Evolutionary conservation across 2,113 vertebrate species (phyloP).

Genomic region (Poeciliopsis occidentalis): DNA sequence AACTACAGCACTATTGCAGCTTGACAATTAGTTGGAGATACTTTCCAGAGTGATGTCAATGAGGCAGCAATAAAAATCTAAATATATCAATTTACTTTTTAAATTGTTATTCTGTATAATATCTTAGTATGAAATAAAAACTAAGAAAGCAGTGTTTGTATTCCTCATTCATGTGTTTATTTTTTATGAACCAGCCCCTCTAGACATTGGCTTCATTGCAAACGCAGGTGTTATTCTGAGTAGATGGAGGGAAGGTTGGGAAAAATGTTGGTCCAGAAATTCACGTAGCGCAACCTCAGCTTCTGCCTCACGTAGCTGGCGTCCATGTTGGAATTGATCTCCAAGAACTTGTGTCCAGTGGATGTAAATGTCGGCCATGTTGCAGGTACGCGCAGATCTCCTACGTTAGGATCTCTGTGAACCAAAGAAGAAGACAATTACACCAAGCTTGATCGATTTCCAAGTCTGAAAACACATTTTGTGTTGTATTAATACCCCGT

Average conservation of each 20-base stretch:
- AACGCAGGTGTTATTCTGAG: constrained; percentile 25
- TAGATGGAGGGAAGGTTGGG: constrained; percentile 36
- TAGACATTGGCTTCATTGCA: not conserved
- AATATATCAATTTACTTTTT: too few species aligned
- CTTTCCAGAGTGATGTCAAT: too few species aligned
- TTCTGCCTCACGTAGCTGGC: constrained; percentile 72
- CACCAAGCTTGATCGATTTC: not conserved
- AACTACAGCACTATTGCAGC: too few species aligned
- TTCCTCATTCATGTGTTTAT: not conserved
- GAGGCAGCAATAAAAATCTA: too few species aligned
- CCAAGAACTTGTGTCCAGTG: constrained; percentile 73
- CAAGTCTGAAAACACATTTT: not conserved
- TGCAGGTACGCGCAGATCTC: constrained; percentile 76
- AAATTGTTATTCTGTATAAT: too few species aligned
- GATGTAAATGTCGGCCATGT: constrained; percentile 81
- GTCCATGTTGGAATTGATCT: constrained; percentile 82
- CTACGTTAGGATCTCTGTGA: constrained; percentile 87
- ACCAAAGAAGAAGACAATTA: not conserved
- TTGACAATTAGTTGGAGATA: too few species aligned
- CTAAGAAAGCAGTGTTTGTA: not conserved
- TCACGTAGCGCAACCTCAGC: constrained; percentile 71
- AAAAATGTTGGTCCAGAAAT: constrained; percentile 81
- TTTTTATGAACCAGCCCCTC: not conserved
- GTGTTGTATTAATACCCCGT: constrained; percentile 82
- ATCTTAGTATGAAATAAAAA: constrained; percentile 1